Percentiles rank a stretch among this genome's conserved stretches.
Evolutionary conservation across 2,113 vertebrate species (phyloP).

Genomic region (Mirounga angustirostris): DNA sequence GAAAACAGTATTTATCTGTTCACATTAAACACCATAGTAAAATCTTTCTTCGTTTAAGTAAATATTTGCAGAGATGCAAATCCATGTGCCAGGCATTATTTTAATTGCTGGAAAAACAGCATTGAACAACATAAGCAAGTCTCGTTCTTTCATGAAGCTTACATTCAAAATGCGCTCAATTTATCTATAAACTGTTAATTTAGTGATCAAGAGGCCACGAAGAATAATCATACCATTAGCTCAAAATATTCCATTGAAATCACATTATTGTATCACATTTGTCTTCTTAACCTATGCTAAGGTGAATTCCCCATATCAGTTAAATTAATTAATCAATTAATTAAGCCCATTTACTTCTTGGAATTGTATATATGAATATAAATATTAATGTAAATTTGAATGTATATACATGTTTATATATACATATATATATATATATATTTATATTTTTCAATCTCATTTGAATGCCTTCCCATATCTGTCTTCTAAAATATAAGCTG

Average conservation of each 20-base stretch:
- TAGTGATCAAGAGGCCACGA: not conserved
- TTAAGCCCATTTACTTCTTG: not conserved
- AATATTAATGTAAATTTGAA: not conserved
- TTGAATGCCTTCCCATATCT: not conserved
- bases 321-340: not conserved
- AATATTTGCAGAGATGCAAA: not conserved
- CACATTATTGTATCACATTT: not conserved
- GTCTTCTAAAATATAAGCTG: not conserved
- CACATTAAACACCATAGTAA: not conserved
- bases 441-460: not conserved
- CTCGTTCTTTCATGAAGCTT: not conserved
- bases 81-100: not conserved
- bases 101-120: not conserved
- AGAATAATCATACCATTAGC: not conserved
- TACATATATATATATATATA: not conserved
- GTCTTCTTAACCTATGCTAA: not conserved
- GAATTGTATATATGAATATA: not conserved
- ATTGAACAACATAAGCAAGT: not conserved
- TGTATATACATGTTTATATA: not conserved
- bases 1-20: constrained; percentile 31
- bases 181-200: not conserved
- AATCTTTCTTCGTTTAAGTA: constrained; percentile 2
- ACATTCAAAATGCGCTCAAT: not conserved
- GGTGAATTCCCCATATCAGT: not conserved
- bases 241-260: not conserved